Evolutionary conservation across 2,888 invertebrate genomes (phyloP).

Genomic region (Conus canariensis): DNA sequence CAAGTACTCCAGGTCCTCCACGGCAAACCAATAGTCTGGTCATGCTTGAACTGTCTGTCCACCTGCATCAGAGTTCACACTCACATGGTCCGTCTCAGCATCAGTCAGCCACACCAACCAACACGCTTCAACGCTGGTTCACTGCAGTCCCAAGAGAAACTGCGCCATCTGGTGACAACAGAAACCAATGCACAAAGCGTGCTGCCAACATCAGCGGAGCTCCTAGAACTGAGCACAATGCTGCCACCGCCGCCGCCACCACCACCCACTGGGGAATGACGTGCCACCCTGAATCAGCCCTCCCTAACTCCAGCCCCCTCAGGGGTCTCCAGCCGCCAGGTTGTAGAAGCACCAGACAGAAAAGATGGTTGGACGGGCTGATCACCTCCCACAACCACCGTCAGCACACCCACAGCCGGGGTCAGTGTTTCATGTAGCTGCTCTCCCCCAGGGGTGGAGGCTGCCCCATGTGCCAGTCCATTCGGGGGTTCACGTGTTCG

Average conservation of each 20-base stretch:
- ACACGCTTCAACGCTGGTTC: background rate
- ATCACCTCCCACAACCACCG: constrained; percentile 18
- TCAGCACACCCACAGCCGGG: background rate
- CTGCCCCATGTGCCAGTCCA: constrained; percentile 43
- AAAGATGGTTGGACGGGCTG: constrained; percentile 25
- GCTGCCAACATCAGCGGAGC: background rate
- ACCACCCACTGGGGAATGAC: background rate
- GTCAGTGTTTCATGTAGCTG: constrained; percentile 45
- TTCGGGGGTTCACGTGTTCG: constrained; percentile 47
- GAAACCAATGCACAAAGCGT: background rate
- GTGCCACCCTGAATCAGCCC: background rate
- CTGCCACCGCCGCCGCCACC: background rate
- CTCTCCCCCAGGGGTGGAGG: constrained; percentile 49
- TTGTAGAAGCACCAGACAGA: constrained; percentile 24
- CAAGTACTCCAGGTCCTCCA: background rate
- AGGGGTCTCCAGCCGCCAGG: background rate
- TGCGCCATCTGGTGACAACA: too few relatives aligned
- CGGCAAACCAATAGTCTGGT: too few relatives aligned
- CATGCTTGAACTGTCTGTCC: too few relatives aligned
- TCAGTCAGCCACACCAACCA: background rate
- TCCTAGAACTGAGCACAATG: background rate
- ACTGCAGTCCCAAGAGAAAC: too few relatives aligned
- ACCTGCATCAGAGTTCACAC: too few relatives aligned
- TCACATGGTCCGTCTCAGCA: too few relatives aligned
- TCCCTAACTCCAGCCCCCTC: background rate